Base-by-base conservation (phyloP, 2,797 vertebrate genomes). In the Clamator glandarius region DNA sequence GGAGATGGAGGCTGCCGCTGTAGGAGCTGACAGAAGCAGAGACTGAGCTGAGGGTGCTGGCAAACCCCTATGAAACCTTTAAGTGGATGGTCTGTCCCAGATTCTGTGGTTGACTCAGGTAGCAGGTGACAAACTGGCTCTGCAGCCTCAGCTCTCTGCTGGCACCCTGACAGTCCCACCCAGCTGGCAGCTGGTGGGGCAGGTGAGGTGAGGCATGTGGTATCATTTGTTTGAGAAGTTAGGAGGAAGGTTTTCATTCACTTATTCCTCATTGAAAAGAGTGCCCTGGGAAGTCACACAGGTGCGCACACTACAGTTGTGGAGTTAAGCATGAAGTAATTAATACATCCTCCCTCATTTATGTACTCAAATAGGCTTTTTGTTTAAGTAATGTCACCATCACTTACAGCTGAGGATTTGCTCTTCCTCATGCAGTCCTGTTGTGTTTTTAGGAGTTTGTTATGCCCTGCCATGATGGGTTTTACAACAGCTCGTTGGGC, bases 181-280 rank as follows among this genome's bases (percentile, higher is more conserved):
- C 4, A 2, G 46, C 29, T 36, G 62, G 39, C 55, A 66, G 46
- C 62, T 41, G n/a, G 18, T 25, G 24, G 26, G 21, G 50, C 44
- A 19, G 58, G 44, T 20, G 2, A 15, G 13, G 25, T 2, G 3
- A 24, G 2, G 6, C 19, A 13, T 29, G 3, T 0, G 1, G 15
- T 19, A 42, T 9, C 13, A 0, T 39, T 55, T 11, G 26, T 67
- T 68, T 59, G 63, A 39, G 88, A 70, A 62, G 25, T 31, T 5
- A 25, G 52, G 33, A 63, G 57, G 28, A 52, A 63, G 31, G 44
- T 9, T 57, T 41, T 5, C 19, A 6, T 11, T 61, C 28, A 0
- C 6, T 44, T 61, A 24, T 55, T 69, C 21, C 29, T 42, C 28
- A 87, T 62, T 58, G 33, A 8, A 23, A 64, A 62, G 33, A 26